A percentile compares a stretch with the other conserved stretches of the same genome.
phyloP scores from a whole-genome alignment of 35 echinoderm and acorn worm genomes.

The Heliocidaris tuberculata region DNA sequence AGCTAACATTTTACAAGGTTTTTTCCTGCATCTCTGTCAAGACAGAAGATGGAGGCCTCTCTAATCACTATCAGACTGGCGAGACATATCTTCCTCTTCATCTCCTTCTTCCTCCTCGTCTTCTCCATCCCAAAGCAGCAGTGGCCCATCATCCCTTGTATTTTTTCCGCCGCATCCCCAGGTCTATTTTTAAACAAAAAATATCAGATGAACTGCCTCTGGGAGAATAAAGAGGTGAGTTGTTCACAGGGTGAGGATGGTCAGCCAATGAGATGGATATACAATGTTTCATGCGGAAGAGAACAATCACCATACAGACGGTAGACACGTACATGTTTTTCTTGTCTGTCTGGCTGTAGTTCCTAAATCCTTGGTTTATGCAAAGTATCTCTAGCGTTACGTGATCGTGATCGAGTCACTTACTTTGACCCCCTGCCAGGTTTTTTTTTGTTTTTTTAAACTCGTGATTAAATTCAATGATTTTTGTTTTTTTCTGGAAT shows the following conservation, averaged over 20 bases:
- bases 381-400: no score
- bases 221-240: not conserved
- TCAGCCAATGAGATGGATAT: not conserved
- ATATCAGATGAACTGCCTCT: not conserved
- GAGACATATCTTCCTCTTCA: slow-evolving; percentile 2
- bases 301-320: not conserved
- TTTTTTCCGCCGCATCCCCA: not conserved
- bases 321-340: not conserved
- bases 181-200: slow-evolving; percentile 41
- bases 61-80: not conserved
- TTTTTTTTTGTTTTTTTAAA: no score
- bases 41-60: not conserved
- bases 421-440: no score
- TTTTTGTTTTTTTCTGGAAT: no score
- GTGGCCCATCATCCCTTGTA: not conserved
- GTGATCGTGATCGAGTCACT: no score
- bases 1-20: no score
- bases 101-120: not conserved
- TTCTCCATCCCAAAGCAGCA: not conserved
- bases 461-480: no score
- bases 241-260: not conserved
- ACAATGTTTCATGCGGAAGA: not conserved
- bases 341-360: not conserved
- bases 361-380: not conserved
- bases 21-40: not conserved